Evolutionary conservation across 2,888 invertebrate genomes (phyloP).

Genomic region (Mythimna pallens): DNA sequence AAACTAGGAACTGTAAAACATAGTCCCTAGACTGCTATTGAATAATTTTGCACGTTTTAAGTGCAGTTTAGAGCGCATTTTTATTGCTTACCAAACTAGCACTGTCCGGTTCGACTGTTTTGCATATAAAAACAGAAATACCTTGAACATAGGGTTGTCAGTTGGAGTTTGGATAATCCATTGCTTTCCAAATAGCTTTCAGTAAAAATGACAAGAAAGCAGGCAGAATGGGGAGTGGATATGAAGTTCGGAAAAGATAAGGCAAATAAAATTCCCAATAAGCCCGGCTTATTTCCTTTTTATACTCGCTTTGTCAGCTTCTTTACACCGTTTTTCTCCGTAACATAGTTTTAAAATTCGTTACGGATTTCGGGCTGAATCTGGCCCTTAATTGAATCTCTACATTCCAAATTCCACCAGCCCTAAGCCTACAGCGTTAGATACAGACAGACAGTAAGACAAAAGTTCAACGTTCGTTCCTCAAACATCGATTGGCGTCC

Average conservation of each 20-base stretch:
- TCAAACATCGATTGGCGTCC: slow-evolving; percentile 82
- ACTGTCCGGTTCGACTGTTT: slow-evolving; percentile 49
- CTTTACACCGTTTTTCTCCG: not conserved
- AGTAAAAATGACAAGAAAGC: not conserved
- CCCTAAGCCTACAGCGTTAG: slow-evolving; percentile 40
- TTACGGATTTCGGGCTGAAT: not conserved
- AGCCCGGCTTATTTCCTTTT: not conserved
- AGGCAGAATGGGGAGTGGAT: not conserved
- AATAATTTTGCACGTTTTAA: slow-evolving; percentile 41
- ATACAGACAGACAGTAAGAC: slow-evolving; percentile 71
- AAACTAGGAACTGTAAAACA: slow-evolving; percentile 39
- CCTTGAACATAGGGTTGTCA: slow-evolving; percentile 34
- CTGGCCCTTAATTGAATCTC: not conserved
- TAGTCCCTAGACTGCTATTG: slow-evolving; percentile 25
- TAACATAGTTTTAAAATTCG: not conserved
- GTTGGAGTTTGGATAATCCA: not conserved
- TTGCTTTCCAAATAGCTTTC: not conserved
- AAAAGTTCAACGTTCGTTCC: slow-evolving; percentile 84
- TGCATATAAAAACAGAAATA: slow-evolving; percentile 54
- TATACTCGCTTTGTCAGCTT: not conserved
- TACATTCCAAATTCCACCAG: slow-evolving; percentile 1
- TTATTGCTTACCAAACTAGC: slow-evolving; percentile 56
- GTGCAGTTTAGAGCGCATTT: slow-evolving; percentile 57
- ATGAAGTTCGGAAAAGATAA: not conserved
- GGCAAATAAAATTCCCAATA: not conserved